Conservation (phyloP, 2,797 vertebrate species). For the Naso thynnoides region DNA sequence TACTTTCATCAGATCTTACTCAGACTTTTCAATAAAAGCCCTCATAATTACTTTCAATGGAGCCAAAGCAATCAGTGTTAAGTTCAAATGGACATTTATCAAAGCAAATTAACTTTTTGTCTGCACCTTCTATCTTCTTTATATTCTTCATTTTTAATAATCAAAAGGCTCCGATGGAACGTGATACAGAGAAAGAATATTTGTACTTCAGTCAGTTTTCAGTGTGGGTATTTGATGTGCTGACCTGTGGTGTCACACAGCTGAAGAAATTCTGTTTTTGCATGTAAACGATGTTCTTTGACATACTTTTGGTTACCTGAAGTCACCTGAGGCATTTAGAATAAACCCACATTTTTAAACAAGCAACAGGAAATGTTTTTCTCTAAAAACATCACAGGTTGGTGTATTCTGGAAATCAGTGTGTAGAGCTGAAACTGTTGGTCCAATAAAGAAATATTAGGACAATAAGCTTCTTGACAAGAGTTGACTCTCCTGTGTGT, state of each 20-base stretch:
- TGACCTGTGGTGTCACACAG: neutral
- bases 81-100: constrained; percentile 3
- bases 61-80: constrained; percentile 4
- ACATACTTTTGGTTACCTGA: neutral
- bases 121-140: neutral
- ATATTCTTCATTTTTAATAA: neutral
- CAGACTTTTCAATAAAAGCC: constrained; percentile 25
- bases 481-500: neutral
- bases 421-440: neutral
- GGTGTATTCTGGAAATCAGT: neutral
- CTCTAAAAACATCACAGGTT: neutral
- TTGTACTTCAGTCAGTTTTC: neutral
- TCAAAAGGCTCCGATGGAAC: neutral
- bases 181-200: neutral
- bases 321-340: neutral
- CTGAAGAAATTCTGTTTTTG: neutral
- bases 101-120: neutral
- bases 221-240: neutral
- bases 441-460: too few relatives aligned
- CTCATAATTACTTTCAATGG: constrained; percentile 11
- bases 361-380: too few relatives aligned
- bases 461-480: too few relatives aligned
- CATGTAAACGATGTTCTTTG: neutral
- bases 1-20: constrained; percentile 33
- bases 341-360: too few relatives aligned